phyloP scores from a whole-genome alignment of 2,113 vertebrate species.

The Embiotoca jacksoni region DNA sequence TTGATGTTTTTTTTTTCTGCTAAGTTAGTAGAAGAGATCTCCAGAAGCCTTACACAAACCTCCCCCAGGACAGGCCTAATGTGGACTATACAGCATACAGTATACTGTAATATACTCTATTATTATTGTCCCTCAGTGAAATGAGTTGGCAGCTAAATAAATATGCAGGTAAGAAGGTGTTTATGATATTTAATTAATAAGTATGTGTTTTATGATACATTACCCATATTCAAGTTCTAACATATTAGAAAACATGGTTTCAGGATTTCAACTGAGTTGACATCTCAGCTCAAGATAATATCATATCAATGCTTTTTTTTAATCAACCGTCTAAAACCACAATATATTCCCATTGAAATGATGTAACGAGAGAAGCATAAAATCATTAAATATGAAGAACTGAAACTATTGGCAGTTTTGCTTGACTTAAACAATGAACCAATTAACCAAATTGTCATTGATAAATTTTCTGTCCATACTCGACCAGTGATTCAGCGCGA shows the following conservation, averaged over 20 bases:
- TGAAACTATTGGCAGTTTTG: neutral
- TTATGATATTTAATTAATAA: neutral
- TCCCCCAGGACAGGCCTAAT: constrained; percentile 68
- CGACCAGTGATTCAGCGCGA: neutral
- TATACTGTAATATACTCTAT: constrained; percentile 23
- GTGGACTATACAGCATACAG: constrained; percentile 37
- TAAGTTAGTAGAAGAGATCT: constrained; percentile 57
- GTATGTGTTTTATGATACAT: neutral
- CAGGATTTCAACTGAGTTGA: too few species aligned
- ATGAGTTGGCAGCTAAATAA: constrained; percentile 38
- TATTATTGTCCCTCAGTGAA: constrained; percentile 27
- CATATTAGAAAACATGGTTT: neutral
- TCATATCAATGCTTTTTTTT: too few species aligned
- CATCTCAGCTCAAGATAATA: too few species aligned
- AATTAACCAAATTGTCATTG: constrained; percentile 8
- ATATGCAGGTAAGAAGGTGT: constrained; percentile 24
- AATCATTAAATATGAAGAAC: neutral
- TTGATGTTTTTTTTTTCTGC: constrained; percentile 45
- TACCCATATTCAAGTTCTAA: neutral
- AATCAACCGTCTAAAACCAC: too few species aligned
- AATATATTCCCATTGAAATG: neutral
- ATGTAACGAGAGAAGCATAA: neutral
- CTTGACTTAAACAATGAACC: neutral
- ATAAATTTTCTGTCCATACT: neutral
- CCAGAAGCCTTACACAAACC: constrained; percentile 67